Evolutionary conservation across 1,140 invertebrate species (phyloP), one percentile per base, ranked within the genome.

Genomic region (Panagrolaimus sp.): DNA sequence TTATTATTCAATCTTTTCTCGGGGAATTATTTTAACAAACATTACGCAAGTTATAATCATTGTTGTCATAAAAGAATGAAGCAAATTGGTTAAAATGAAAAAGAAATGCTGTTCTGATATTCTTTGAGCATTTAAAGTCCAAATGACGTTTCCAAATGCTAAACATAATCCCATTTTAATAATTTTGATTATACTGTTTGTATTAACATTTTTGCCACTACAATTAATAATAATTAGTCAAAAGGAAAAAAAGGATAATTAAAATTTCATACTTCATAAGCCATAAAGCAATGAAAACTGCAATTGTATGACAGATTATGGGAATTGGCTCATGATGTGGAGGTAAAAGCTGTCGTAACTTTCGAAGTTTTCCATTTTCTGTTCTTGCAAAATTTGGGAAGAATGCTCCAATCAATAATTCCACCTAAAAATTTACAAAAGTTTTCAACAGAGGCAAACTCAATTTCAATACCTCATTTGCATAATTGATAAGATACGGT

Each of bases 341-440:
- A 8, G 51, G 51, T 25, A 25, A 57, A 20, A 57, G 51, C 11
- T 27, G 20, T 20, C 20, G 11, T 16, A 57, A 11, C 27, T 57
- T 57, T 57, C 51, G 51, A 57, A 57, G 51, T 57, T 57, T 57
- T 23, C 4, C 20, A 23, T 20, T 20, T 57, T 57, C 51, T 25
- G 51, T 25, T 25, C 11, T 16, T 1, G 9, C 7, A 11, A 57
- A n/a, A 4, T 11, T 27, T 5, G 51, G 51, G 8, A 57, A 57
- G 5, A 57, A 20, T 2, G 11, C 51, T 25, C 2, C 9, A 11
- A 3, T 4, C 20, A 25, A n/a, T 20, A 27, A 57, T 20, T 57
- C 51, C 9, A 57, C 51, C 51, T 57, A 8, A 11, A 20, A 57
- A 57, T 14, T 25, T 16, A 11, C 4, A 57, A 25, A 11, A 11